Base-by-base conservation (phyloP, 1,140 invertebrate species). In the Kradibia gibbosae region DNA sequence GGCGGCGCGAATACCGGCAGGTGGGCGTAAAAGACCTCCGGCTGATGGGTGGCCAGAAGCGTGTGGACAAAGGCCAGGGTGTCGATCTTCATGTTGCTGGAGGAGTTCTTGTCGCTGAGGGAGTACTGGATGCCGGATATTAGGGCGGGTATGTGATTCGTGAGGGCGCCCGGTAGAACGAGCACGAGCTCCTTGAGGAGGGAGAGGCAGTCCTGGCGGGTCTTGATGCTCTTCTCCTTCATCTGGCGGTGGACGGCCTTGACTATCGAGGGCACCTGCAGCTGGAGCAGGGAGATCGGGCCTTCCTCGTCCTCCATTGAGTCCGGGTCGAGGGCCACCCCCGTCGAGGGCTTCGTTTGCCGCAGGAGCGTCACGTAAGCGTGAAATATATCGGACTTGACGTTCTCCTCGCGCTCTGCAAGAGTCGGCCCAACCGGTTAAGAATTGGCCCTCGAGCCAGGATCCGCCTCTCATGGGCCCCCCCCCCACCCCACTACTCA, bases 51-150 rank as follows among this genome's bases (percentile, higher is more conserved):
- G 48, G 94, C 93, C 39, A 99, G 89, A 74, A 99, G 90, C 84
- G 96, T 96, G 89, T 98, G 95, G 10, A 99, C 92, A 91, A 99
- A 99, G 62, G 97, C 95, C 79, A 99, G 90, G 0, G 98, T 97
- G 87, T 99, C 98, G 83, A 99, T 99, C 92, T 99, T 99, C 97
- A 99, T 99, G 86, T 98, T 99, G 67, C 97, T 98, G 42, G 96
- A 98, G 0, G 97, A 97, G 87, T 96, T 97, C 86, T 98, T 98
- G 86, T 99, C 98, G 0, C 95, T 95, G 31, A 99, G 92, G 15
- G 97, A 97, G 88, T 96, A 98, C 85, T 97, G 95, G 84, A 99
- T 96, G 10, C 97, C 97, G 8, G 97, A 96, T 57, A 99, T 95
- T 36, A 99, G 91, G 28, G 95, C 93, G 0, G 95, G 94, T 79